Conservation (phyloP, 2,888 invertebrate genomes). For the Argyresthia goedartella region DNA sequence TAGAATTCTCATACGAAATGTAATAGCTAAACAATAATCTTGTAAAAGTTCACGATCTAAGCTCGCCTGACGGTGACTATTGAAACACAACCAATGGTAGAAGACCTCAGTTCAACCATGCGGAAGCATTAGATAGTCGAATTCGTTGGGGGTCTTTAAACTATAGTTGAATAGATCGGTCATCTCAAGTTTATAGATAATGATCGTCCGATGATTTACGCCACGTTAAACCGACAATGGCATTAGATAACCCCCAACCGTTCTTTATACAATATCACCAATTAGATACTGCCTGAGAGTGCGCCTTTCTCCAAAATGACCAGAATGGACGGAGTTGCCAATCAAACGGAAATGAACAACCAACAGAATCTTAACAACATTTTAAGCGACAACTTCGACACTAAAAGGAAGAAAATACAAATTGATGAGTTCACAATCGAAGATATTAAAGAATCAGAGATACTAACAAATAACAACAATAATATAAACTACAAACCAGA, state of each 20-base stretch:
- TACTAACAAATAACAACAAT: slow-evolving; percentile 23
- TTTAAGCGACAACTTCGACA: slow-evolving; percentile 37
- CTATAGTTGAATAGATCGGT: slow-evolving; percentile 42
- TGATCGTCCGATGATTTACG: slow-evolving; percentile 66
- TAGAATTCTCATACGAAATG: slow-evolving; percentile 67
- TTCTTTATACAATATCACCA: slow-evolving; percentile 51
- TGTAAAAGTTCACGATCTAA: slow-evolving; percentile 63
- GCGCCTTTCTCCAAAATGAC: slow-evolving; percentile 40
- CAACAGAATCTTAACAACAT: slow-evolving; percentile 43
- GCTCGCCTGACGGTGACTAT: slow-evolving; percentile 42
- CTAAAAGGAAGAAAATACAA: slow-evolving; percentile 35
- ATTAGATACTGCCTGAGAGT: slow-evolving; percentile 36
- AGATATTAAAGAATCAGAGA: slow-evolving; percentile 6
- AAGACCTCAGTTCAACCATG: too few species aligned
- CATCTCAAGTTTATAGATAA: slow-evolving; percentile 48
- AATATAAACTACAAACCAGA: slow-evolving; percentile 19
- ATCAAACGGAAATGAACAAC: slow-evolving; percentile 28
- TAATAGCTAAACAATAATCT: slow-evolving; percentile 63
- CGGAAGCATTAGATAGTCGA: too few species aligned
- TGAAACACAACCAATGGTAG: too few species aligned
- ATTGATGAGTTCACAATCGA: slow-evolving; percentile 19
- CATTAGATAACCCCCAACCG: slow-evolving; percentile 42
- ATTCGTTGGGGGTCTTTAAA: slow-evolving; percentile 25
- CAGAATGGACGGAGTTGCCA: slow-evolving; percentile 40
- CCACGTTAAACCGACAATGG: slow-evolving; percentile 62